Base-by-base conservation (phyloP, 2,888 invertebrate genomes). In the Cantharis flavilabris region DNA sequence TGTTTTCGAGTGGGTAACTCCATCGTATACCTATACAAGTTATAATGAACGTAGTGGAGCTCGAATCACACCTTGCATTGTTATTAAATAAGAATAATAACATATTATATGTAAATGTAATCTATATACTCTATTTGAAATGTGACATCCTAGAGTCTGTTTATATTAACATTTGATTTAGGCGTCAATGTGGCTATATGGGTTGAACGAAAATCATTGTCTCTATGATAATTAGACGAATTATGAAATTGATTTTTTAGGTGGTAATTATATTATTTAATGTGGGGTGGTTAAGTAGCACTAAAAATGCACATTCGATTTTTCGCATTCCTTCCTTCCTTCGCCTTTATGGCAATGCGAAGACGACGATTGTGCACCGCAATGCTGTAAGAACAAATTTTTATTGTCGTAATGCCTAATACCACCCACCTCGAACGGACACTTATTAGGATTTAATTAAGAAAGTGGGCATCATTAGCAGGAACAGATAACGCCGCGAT, bases 81-180 rank as follows among this genome's bases (percentile, higher is more conserved):
- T 88, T 88, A 88, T 87, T 87, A 88, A 87, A 86, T 86, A 86
- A 86, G 88, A 88, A 88, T 88, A 88, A 88, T 88, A 88, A 87
- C 87, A 88, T 88, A 88, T 88, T 88, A 88, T 88, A 88, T 88
- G 88, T 87, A 86, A 88, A 88, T 88, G 85, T 83, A 85, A 86
- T 86, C 85, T 86, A 85, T 86, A 86, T 85, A 81, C 74, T 81
- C 84, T 84, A 83, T 86, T 87, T 84, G 84, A 86, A 86, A 86
- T 86, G 86, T 86, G 87, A 87, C 87, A 87, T 86, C 86, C 81
- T 84, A 85, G 85, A 84, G 85, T 76, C 84, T 86, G 87, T 82
- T 87, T 87, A 86, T 86, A 87, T 87, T 88, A 87, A 87, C 87
- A 88, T 87, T 87, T 85, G 86, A 85, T 85, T 87, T 86, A 87